These are phyloP conservation scores for Mirza zaza DNA, from an alignment of 2,113 vertebrate species.

Conservation along the genomic window DNA sequence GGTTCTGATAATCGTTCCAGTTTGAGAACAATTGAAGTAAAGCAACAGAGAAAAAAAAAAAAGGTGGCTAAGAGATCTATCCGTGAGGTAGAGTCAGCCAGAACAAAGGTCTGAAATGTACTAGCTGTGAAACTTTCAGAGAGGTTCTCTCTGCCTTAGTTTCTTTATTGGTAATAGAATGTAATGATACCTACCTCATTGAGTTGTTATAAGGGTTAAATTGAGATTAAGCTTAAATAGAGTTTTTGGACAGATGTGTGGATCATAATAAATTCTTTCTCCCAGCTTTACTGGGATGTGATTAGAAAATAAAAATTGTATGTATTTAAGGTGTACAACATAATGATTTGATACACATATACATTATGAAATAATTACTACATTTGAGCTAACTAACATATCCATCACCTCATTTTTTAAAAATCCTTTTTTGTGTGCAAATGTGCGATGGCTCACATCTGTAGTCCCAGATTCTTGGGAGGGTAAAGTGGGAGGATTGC, in stretches of 20 bases:
- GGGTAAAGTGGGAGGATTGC: no score
- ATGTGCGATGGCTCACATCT: no score
- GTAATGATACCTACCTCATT: background rate
- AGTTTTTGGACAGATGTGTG: background rate
- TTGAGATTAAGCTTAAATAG: background rate
- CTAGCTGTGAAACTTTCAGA: background rate
- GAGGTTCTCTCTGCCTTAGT: background rate
- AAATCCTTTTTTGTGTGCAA: no score
- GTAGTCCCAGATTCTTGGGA: no score
- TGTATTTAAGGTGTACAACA: background rate
- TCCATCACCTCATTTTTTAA: background rate
- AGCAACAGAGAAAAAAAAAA: background rate
- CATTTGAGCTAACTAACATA: background rate
- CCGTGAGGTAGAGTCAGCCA: background rate
- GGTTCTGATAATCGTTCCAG: background rate
- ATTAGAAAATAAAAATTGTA: background rate
- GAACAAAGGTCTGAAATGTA: background rate
- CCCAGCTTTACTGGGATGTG: background rate
- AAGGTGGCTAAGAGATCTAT: background rate
- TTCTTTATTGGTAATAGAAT: background rate
- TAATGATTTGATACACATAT: background rate
- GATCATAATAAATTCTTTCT: background rate
- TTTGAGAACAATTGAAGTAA: background rate
- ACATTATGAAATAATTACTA: background rate
- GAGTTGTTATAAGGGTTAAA: background rate